Evolutionary conservation across 2,113 vertebrate species (phyloP).

Genomic region (Vidua macroura): DNA sequence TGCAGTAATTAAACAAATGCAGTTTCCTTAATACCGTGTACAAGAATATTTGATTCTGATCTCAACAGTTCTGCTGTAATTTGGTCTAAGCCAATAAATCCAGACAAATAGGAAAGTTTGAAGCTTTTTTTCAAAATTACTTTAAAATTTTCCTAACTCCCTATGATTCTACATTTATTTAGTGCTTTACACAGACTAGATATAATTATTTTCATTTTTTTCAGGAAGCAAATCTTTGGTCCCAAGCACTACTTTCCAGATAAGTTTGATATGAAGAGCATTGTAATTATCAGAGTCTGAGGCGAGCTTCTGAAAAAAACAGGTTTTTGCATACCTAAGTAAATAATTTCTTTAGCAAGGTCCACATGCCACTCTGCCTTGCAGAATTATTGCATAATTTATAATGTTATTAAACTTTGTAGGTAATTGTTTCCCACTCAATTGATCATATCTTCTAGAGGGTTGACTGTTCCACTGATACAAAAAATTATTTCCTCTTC

Average conservation of each 20-base stretch:
- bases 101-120: background rate
- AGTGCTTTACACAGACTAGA: background rate
- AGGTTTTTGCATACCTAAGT: background rate
- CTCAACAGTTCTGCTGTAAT: background rate
- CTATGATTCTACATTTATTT: background rate
- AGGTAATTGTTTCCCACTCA: slow-evolving; percentile 11
- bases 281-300: background rate
- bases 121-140: background rate
- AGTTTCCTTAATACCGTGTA: background rate
- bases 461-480: background rate
- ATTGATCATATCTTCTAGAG: background rate
- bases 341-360: slow-evolving; percentile 7
- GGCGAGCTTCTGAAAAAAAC: background rate
- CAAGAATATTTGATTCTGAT: background rate
- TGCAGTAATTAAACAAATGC: background rate
- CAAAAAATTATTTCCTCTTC: background rate
- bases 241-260: background rate
- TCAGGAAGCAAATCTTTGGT: background rate
- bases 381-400: background rate
- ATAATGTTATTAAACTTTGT: background rate
- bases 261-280: background rate
- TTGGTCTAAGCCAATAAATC: background rate
- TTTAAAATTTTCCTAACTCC: background rate
- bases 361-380: background rate
- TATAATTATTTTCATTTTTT: background rate